Percentiles rank a stretch among this genome's conserved stretches.
phyloP scores from a whole-genome alignment of 1,140 invertebrate genomes.

The Philotrypesis tridentata region DNA sequence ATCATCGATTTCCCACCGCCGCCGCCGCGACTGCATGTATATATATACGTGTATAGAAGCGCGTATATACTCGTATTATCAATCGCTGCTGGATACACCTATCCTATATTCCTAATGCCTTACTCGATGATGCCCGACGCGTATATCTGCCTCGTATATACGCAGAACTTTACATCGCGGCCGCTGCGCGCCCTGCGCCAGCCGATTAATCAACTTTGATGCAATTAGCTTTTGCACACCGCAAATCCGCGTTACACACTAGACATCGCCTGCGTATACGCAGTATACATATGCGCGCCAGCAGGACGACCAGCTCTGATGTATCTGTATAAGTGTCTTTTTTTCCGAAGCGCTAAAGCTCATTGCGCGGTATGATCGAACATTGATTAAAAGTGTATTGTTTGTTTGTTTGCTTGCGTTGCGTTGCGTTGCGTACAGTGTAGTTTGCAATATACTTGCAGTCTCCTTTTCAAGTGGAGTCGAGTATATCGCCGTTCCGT shows the following conservation, averaged over 20 bases:
- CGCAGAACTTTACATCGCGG: neutral
- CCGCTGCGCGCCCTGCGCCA: neutral
- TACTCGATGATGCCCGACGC: too few relatives aligned
- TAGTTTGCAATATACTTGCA: too few relatives aligned
- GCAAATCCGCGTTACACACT: neutral
- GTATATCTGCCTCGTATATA: too few relatives aligned
- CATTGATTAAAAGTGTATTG: too few relatives aligned
- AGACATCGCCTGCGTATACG: neutral
- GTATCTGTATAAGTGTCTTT: neutral
- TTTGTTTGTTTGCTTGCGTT: neutral
- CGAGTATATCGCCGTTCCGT: too few relatives aligned
- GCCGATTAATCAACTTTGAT: slow-evolving; percentile 48
- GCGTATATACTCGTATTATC: slow-evolving; percentile 23
- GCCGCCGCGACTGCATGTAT: neutral
- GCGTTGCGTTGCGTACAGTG: neutral
- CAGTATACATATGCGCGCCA: neutral
- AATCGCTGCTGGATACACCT: slow-evolving; percentile 1
- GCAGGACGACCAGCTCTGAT: too few relatives aligned
- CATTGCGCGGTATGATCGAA: too few relatives aligned
- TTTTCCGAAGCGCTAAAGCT: too few relatives aligned
- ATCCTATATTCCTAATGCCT: too few relatives aligned
- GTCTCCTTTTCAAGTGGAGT: too few relatives aligned
- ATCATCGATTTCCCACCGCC: slow-evolving; percentile 30
- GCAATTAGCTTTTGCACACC: slow-evolving; percentile 21
- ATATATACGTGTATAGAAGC: neutral